Conservation (phyloP, 2,797 vertebrate genomes). For the Manis javanica region DNA sequence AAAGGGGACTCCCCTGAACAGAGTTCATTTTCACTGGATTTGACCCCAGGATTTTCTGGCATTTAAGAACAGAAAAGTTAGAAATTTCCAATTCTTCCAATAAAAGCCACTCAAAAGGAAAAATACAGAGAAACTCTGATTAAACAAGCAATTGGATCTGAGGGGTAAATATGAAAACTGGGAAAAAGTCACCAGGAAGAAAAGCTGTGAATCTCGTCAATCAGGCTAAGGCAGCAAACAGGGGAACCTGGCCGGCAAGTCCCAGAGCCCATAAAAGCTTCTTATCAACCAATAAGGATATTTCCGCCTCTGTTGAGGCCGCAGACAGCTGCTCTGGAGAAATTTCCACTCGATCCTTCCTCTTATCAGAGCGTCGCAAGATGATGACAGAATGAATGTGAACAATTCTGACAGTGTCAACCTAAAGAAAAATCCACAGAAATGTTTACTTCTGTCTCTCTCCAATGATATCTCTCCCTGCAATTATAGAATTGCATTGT, state of each 20-base stretch:
- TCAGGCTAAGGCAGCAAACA: background rate
- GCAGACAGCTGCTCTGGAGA: slow-evolving; percentile 98
- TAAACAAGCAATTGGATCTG: background rate
- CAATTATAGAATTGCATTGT: background rate
- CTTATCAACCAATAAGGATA: slow-evolving; percentile 88
- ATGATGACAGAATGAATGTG: slow-evolving; percentile 98
- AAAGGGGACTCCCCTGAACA: background rate
- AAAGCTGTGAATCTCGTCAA: background rate
- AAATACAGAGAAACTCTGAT: slow-evolving; percentile 16
- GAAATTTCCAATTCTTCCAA: slow-evolving; percentile 4
- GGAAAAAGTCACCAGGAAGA: background rate
- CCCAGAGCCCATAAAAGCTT: background rate
- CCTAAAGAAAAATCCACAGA: slow-evolving; percentile 80
- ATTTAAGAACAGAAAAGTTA: slow-evolving; percentile 2
- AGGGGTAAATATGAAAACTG: background rate
- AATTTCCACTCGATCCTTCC: slow-evolving; percentile 98
- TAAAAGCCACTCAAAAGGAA: background rate
- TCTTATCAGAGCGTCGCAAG: slow-evolving; percentile 96
- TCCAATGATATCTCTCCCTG: background rate
- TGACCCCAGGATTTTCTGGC: background rate
- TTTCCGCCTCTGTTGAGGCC: slow-evolving; percentile 96
- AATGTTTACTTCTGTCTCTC: background rate
- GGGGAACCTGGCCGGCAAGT: background rate
- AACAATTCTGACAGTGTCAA: slow-evolving; percentile 92
- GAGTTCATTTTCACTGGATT: background rate